A percentile compares a stretch with the other conserved stretches of the same genome.
Evolutionary conservation across 2,113 vertebrate species (phyloP).

Genomic region (Otis tarda): DNA sequence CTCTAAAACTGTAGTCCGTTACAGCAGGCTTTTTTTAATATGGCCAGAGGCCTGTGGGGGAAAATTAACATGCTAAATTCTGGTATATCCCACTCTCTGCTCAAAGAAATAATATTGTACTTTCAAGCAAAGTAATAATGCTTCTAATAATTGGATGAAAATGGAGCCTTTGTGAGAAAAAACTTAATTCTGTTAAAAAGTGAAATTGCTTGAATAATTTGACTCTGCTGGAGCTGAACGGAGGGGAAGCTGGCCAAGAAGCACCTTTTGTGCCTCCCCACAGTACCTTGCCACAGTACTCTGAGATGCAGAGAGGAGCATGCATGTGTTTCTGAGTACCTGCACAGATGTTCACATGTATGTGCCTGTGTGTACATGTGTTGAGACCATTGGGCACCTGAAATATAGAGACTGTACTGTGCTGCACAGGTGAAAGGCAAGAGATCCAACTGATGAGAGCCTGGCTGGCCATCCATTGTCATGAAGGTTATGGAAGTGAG

Average conservation of each 20-base stretch:
- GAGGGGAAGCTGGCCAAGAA: not conserved
- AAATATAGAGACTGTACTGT: not conserved
- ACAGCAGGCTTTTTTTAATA: not conserved
- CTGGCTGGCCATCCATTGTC: not conserved
- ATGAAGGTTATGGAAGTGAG: not conserved
- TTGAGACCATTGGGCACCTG: not conserved
- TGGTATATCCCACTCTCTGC: not conserved
- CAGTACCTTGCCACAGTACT: no score
- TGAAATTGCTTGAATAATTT: not conserved
- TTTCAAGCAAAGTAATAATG: slow-evolving; percentile 22
- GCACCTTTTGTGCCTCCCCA: not conserved
- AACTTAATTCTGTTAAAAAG: not conserved
- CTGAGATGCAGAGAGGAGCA: not conserved
- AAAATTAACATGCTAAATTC: not conserved
- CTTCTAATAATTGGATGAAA: not conserved
- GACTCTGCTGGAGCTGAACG: not conserved
- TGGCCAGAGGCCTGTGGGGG: not conserved
- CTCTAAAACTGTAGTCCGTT: not conserved
- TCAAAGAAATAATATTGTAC: not conserved
- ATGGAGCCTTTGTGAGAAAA: not conserved
- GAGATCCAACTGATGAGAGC: not conserved
- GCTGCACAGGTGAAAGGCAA: not conserved
- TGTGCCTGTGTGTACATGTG: not conserved
- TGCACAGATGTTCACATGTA: not conserved
- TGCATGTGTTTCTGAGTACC: not conserved